Evolutionary conservation across 2,113 vertebrate species (phyloP), one percentile per base, ranked within the genome.

Genomic region (Phoenicopterus ruber): DNA sequence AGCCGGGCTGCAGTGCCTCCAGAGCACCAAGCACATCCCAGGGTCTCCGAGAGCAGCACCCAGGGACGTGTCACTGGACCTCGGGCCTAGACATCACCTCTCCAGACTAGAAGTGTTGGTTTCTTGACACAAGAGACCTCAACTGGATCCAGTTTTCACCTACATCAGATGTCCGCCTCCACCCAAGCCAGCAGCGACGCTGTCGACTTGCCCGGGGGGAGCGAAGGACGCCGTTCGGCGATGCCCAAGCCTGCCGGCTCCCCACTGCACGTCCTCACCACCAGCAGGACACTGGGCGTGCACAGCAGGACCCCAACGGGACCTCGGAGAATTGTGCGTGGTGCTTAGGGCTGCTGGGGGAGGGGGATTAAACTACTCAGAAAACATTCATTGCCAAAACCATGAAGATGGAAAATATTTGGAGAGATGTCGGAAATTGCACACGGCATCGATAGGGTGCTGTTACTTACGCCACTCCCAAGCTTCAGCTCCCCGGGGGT

Each of bases 391-490:
- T 11, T 74, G 46, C 50, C 73, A 89, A 78, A 54, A 9, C 42
- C 25, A 3, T 3, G 24, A 73, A 62, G 31, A 0, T 77, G 24
- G 63, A 65, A 83, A 42, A 65, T 14, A 31, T 10, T 26, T 73
- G 58, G 49, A 47, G 66, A 52, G 36, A 24, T 5, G 19, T 1
- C 50, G 55, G 50, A 57, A 71, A n/a, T 2, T 70, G 69, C 59
- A 81, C 72, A 12, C 1, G 3, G 3, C 11, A 46, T 6, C 29
- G 61, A 44, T 0, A 29, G 52, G 8, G 25, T 25, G 73, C 26
- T 74, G 38, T 24, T 18, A 38, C 47, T 72, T 10, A 19, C 2
- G 54, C 9, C 22, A 49, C 36, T 55, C 52, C 90, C 52, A 28
- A 55, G n/a, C 22, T 71, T 18, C 72, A 61, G 67, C 49, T 72